Base-by-base conservation (phyloP, 2,797 vertebrate species). In the Coregonus sp. region DNA sequence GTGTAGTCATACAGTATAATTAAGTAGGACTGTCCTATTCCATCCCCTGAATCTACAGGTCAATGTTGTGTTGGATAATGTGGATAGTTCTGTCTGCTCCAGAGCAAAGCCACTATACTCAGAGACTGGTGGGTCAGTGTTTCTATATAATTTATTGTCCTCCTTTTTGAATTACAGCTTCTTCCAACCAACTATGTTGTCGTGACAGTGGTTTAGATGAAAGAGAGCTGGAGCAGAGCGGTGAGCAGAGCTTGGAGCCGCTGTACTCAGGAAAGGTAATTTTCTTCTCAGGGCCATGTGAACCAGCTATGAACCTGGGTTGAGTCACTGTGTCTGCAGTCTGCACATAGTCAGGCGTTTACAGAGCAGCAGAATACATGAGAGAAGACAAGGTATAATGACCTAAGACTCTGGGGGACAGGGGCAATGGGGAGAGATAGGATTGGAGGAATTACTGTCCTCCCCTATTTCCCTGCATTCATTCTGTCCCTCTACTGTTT, bases 1-100 rank as follows among this genome's bases (percentile, higher is more conserved):
- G 76, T 77, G 72, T 70, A 81, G 59, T 68, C 85, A 79, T 65
- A 80, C 74, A 78, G 59, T 69, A 72, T 4, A 5, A 88, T 81
- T 77, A 76, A 75, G 66, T 1, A 70, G 76, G 25, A 75, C 77
- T 76, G 81, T 82, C 76, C 80, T 25, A 18, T 59, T 76, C 85
- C 81, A 82, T 88, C 85, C 85, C 80, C 81, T 78, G 78, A 80
- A 84, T 79, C 81, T 72, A 33, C 47, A 37, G 83, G 88, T 86
- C 84, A 67, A 67, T 67, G 85, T 70, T 7, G 68, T 72, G 71
- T 70, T 79, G 81, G 84, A 81, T 84, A 89, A 81, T 85, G 79
- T 75, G 72, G 72, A 75, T 59, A 85, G 85, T 73, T 72, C 72
- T 52, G 70, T 54, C 76, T 66, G 75, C 61, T 85, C 83, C 80